Evolutionary conservation across 2,888 invertebrate species (phyloP).

Genomic region (Protonemura montana): DNA sequence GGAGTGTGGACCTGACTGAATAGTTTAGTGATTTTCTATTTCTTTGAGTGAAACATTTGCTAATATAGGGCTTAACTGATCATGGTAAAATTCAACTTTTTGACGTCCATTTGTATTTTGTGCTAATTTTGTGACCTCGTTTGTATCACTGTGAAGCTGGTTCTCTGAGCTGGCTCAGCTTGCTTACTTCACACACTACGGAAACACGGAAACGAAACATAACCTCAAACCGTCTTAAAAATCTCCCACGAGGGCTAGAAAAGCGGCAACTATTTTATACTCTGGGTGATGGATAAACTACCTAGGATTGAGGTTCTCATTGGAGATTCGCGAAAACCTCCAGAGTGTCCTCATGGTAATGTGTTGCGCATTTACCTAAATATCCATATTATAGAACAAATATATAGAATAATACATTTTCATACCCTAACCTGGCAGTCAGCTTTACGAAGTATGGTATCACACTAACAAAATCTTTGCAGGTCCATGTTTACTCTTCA

Average conservation of each 20-base stretch:
- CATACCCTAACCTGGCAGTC: background rate
- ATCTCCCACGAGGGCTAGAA: background rate
- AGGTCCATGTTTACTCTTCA: constrained; percentile 75
- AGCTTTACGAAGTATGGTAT: background rate
- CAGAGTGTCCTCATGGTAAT: constrained; percentile 75
- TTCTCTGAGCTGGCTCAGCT: too few relatives aligned
- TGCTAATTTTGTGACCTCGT: background rate
- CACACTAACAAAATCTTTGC: constrained; percentile 42
- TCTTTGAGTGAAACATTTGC: too few relatives aligned
- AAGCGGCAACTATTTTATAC: background rate
- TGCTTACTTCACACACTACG: background rate
- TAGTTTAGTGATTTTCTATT: too few relatives aligned
- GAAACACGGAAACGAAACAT: background rate
- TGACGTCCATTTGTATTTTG: constrained; percentile 4
- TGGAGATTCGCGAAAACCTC: constrained; percentile 69
- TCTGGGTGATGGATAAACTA: constrained; percentile 47
- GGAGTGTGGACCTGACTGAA: too few relatives aligned
- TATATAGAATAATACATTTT: background rate
- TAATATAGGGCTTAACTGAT: too few relatives aligned
- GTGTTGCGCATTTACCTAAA: too few relatives aligned
- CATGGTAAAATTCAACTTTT: background rate
- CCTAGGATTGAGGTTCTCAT: constrained; percentile 63
- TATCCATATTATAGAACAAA: too few relatives aligned
- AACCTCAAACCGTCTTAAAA: background rate
- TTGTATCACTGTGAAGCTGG: background rate